Base-by-base conservation (phyloP, 2,113 vertebrate species). In the Sylvietta virens region DNA sequence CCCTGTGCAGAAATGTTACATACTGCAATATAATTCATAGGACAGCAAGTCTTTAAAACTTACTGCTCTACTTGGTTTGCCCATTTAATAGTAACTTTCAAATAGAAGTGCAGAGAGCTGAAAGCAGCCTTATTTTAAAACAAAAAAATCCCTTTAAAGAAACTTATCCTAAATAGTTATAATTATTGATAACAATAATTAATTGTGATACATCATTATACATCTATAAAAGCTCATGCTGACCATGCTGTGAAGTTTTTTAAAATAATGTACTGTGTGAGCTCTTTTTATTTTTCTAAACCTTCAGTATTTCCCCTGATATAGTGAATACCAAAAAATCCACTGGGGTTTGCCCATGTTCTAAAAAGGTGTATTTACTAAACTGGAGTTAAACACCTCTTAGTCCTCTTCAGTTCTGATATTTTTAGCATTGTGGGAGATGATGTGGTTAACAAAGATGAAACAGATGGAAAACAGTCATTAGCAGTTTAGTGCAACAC, bases 11-110 rank as follows among this genome's bases (percentile, higher is more conserved):
- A 81, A 53, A 70, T 84, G n/a, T 87, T 91, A 80, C 33, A 17
- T 80, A n/a, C 30, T 45, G 18, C 50, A 88, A 57, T 67, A 60
- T 74, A 94, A 94, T 94, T 93, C 96, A 89, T 60, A 81, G 65
- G 92, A 86, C 35, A 53, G 23, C 27, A 70, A 79, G 47, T 62
- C 39, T 54, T 95, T 76, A 86, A 71, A 84, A 44, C 65, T 81
- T 91, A 76, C 58, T 71, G 26, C 47, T 87, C 15, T 73, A 24
- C 40, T 92, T 67, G 44, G 47, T 91, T 90, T 95, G 60, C 51
- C 64, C 37, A 26, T 94, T 92, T 91, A 80, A 53, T 1, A 8
- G 76, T 67, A 73, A 50, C 50, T 86, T 87, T 37, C 45, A 64
- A 78, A 81, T 23, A 61, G 79, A 96, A 81, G 51, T 48, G 42